Base-by-base conservation (phyloP, 2,888 invertebrate species). In the Norana najaformis region DNA sequence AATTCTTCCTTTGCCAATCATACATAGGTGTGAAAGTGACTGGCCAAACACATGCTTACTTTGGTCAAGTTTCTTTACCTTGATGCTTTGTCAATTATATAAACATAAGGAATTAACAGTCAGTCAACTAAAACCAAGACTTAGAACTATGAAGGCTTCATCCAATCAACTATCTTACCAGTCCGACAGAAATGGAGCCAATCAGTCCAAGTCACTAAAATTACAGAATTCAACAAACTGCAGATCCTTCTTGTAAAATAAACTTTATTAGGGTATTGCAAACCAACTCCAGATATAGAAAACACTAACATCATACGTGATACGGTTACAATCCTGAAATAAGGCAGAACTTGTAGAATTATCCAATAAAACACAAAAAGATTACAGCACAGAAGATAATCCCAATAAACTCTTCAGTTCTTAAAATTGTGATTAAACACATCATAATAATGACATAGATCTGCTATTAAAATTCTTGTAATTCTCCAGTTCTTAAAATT, bases 371-470 rank as follows among this genome's bases (percentile, higher is more conserved):
- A 69, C 69, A n/a, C 69, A 69, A 69, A 8, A 69, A 11, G 30
- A 69, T 1, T n/a, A 69, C 30, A 69, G n/a, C n/a, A 69, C 30
- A 69, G 8, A 30, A n/a, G 69, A n/a, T n/a, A 69, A 69, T 4
- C n/a, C 69, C 69, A n/a, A 69, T 1, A 69, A 69, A n/a, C n/a
- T n/a, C 69, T 69, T n/a, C 69, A 69, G n/a, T 69, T 69, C n/a
- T 69, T 69, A 69, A 69, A 69, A 69, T 69, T 69, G 69, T 69
- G 69, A 69, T 69, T 69, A 69, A n/a, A n/a, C n/a, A n/a, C n/a
- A n/a, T n/a, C n/a, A n/a, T n/a, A n/a, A 69, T 69, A 30, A 69
- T n/a, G 69, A 69, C 69, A n/a, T 8, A 69, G n/a, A n/a, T n/a
- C n/a, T 69, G 69, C n/a, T n/a, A 11, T n/a, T n/a, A 69, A 69